These are phyloP conservation scores for Anthophora plumipes DNA, from an alignment of 2,888 invertebrate species.

Conservation along the genomic window DNA sequence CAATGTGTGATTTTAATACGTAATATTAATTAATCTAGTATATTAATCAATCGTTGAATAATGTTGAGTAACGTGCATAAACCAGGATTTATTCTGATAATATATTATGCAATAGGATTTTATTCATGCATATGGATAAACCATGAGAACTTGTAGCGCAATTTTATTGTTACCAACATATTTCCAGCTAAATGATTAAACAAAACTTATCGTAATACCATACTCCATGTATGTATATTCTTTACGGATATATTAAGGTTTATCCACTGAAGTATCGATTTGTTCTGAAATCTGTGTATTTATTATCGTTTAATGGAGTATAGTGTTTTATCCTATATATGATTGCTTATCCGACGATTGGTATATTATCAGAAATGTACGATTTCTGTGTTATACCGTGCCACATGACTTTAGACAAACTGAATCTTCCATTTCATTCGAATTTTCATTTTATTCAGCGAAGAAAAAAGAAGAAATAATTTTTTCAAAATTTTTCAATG, in stretches of 20 bases:
- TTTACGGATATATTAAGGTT: slow-evolving; percentile 10
- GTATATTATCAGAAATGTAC: not conserved
- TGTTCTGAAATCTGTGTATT: not conserved
- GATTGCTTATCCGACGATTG: not conserved
- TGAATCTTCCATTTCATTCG: not conserved
- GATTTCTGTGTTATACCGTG: not conserved
- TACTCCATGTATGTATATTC: not conserved
- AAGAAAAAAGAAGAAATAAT: too few relatives aligned
- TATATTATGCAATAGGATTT: too few relatives aligned
- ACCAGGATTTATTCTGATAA: too few relatives aligned
- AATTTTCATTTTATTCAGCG: too few relatives aligned
- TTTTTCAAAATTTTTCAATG: too few relatives aligned
- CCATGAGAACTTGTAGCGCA: not conserved
- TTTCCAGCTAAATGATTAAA: not conserved
- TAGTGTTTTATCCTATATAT: not conserved
- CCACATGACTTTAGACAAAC: too few relatives aligned
- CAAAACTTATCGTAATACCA: not conserved
- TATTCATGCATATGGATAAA: not conserved
- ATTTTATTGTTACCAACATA: not conserved
- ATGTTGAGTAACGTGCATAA: too few relatives aligned
- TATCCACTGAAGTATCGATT: not conserved
- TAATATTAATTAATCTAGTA: not conserved
- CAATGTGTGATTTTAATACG: not conserved
- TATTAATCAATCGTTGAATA: not conserved
- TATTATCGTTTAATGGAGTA: not conserved